phyloP scores from a whole-genome alignment of 2,888 invertebrate genomes.

The Hipparchia semele region DNA sequence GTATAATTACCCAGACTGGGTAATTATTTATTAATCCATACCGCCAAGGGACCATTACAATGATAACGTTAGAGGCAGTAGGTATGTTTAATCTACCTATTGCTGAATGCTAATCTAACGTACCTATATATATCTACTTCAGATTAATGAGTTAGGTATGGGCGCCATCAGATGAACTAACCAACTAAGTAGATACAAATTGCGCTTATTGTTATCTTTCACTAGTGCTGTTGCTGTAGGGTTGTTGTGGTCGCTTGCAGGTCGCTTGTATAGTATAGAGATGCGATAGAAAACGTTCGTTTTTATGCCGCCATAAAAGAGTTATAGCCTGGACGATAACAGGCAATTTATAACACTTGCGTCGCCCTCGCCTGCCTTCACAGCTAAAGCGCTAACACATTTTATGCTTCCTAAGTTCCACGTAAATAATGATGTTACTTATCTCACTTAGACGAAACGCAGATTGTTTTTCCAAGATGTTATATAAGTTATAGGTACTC shows the following conservation, averaged over 20 bases:
- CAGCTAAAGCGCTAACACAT: conserved; percentile 34
- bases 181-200: conserved; percentile 1
- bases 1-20: too few relatives aligned
- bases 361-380: conserved; percentile 29
- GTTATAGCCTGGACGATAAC: conserved; percentile 71
- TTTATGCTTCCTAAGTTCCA: conserved; percentile 29
- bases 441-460: background rate
- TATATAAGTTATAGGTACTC: background rate
- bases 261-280: conserved; percentile 30
- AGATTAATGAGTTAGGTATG: too few relatives aligned
- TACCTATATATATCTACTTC: too few relatives aligned
- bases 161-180: too few relatives aligned
- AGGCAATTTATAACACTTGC: conserved; percentile 69
- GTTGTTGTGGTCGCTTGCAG: conserved; percentile 19
- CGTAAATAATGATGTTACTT: conserved; percentile 34
- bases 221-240: conserved; percentile 1
- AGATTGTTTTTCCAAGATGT: background rate
- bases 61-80: too few relatives aligned
- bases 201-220: conserved; percentile 7
- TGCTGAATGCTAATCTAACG: too few relatives aligned
- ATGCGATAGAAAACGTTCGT: conserved; percentile 43
- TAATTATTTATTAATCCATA: too few relatives aligned
- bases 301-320: conserved; percentile 71
- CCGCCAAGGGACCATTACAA: too few relatives aligned
- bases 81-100: too few relatives aligned